These are phyloP conservation scores for Tragelaphus scriptus DNA, from an alignment of 2,113 vertebrate genomes.

Conservation along the genomic window DNA sequence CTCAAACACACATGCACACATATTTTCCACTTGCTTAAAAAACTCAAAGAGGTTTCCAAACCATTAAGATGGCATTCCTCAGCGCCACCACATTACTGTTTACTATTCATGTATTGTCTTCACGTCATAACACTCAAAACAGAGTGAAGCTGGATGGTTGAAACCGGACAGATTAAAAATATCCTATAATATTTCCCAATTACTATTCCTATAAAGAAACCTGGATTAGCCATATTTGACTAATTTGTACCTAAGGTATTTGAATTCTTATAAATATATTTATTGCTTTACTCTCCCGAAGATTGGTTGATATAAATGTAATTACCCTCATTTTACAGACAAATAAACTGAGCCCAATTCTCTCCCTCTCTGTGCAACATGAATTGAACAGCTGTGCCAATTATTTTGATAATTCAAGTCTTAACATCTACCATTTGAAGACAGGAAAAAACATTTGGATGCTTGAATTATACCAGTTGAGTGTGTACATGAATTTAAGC, in stretches of 20 bases:
- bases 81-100: background rate
- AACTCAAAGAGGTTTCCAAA: background rate
- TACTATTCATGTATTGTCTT: background rate
- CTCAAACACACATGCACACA: background rate
- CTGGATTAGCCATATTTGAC: background rate
- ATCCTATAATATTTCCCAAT: background rate
- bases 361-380: background rate
- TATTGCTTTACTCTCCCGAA: background rate
- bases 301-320: slow-evolving; percentile 35
- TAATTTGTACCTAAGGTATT: slow-evolving; percentile 7
- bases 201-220: background rate
- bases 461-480: slow-evolving; percentile 22
- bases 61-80: background rate
- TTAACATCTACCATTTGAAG: background rate
- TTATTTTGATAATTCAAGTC: slow-evolving; percentile 41
- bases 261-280: slow-evolving; percentile 17
- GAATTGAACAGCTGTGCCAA: slow-evolving; percentile 41
- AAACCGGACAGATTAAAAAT: background rate
- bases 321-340: slow-evolving; percentile 52
- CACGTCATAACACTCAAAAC: background rate
- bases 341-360: slow-evolving; percentile 48
- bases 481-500: background rate
- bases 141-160: background rate
- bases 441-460: background rate
- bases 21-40: background rate